Base-by-base conservation (phyloP, 2,888 invertebrate genomes). In the Drosophila histrio region DNA sequence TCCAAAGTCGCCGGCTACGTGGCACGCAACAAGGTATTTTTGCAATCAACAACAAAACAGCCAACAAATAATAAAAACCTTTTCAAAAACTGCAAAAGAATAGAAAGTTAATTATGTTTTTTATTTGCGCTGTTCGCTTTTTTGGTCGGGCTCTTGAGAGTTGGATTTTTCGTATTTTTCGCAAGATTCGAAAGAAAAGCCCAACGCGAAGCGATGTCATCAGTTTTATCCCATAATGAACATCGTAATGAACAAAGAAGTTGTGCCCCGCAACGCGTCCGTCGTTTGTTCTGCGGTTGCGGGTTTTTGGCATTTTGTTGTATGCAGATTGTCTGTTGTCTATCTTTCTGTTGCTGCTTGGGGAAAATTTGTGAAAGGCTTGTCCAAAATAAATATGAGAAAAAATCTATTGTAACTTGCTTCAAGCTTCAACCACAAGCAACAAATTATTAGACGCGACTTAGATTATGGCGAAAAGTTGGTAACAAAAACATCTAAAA, bases 51-150 rank as follows among this genome's bases (percentile, higher is more conserved):
- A 50, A 49, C 30, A 19, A 15, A 44, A 52, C 19, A 22, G 15
- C 19, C 39, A 47, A 30, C 24, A 39, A 39, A 56, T 26, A 22
- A 54, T n/a, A 11, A 44, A 52, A 62, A 54, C 26, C 32, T 19
- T 52, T 36, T 50, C 28, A 13, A 50, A 57, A 66, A 64, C 43
- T 24, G 46, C 72, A 43, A 74, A 67, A 75, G 74, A 87, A 86
- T 88, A 86, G 88, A 86, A 86, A 86, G 85, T 86, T 88, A 79
- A 88, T 86, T 86, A 80, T 72, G 79, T 77, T 74, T 74, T 74
- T 65, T 68, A 69, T 60, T 62, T 57, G 39, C 54, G 34, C 57
- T 57, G 57, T 43, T 77, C 67, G 56, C 47, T 61, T 53, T 67
- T 53, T 67, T 61, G 13, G 41, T 41, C 2, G 58, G 47, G 28